Evolutionary conservation across 2,888 invertebrate species (phyloP), one percentile per base, ranked within the genome.

Genomic region (Spisula solida): DNA sequence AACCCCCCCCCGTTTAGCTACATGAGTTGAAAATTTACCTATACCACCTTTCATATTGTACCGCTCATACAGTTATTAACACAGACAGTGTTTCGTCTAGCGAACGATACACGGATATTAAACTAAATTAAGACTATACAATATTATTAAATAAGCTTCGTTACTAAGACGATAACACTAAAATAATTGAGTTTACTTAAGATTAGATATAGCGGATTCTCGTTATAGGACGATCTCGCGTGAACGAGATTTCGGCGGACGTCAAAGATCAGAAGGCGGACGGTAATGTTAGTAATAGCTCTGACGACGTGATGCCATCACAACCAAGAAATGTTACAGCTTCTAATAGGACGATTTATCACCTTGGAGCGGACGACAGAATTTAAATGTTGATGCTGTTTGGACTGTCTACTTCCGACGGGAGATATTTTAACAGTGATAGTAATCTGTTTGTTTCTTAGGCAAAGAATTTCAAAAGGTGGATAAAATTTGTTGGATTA

Each of bases 331-430:
- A 92, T 92, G 89, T 89, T 85, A 31, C 85, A 81, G 34, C 25
- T 80, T 82, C 82, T 88, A 86, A 92, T 89, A 87, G 89, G 88
- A 82, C 84, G 85, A 92, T 89, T 88, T 88, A 89, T 90, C 92
- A 92, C 92, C 75, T 89, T 87, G 47, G 18, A 87, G 86, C 89
- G 92, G 89, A 91, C 92, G 90, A 88, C 90, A 84, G 84, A 90
- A 88, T 55, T 82, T 88, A 90, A 92, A 90, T 90, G 90, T 90
- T 92, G 92, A 92, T 92, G 83, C 90, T 56, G 90, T 92, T 92
- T 92, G 86, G 55, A 75, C 48, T 56, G 92, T 88, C 90, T 90
- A 78, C 88, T 87, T 92, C 92, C 92, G 90, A 87, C 80, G 78
- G 85, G 66, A 89, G 85, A 89, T 82, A 85, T 78, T 87, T 87